These are phyloP conservation scores for Hydropsyche betteni DNA, from an alignment of 2,888 invertebrate species.

Conservation along the genomic window DNA sequence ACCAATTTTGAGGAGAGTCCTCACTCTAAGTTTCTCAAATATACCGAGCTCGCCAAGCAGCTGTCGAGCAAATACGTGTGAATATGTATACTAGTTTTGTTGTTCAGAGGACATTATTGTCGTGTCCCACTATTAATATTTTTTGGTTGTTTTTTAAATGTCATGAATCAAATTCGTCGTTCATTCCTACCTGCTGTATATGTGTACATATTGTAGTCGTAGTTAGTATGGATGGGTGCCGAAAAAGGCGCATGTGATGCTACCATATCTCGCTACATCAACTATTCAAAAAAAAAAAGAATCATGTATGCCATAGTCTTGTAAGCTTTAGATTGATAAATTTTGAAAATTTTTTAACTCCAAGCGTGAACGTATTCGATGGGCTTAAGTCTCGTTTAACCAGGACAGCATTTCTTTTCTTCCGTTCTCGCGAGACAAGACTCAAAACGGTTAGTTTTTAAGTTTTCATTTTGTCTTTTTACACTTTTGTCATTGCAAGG, in stretches of 20 bases:
- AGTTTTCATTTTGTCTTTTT: not conserved
- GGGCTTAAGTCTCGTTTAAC: slow-evolving; percentile 45
- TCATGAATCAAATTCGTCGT: slow-evolving; percentile 46
- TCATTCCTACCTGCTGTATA: slow-evolving; percentile 52
- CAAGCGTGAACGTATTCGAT: slow-evolving; percentile 21
- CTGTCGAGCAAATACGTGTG: slow-evolving; percentile 96
- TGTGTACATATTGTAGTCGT: slow-evolving; percentile 54
- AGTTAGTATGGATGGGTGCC: slow-evolving; percentile 50
- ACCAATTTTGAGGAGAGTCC: slow-evolving; percentile 87
- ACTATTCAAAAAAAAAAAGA: slow-evolving; percentile 47
- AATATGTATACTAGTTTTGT: slow-evolving; percentile 54
- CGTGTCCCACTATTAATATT: too few relatives aligned
- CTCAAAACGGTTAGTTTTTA: slow-evolving; percentile 19
- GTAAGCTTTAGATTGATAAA: slow-evolving; percentile 49
- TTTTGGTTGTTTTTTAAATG: not conserved
- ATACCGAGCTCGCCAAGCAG: slow-evolving; percentile 98
- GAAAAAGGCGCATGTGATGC: slow-evolving; percentile 69
- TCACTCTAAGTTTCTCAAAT: slow-evolving; percentile 97
- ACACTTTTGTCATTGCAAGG: too few relatives aligned
- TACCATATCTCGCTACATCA: slow-evolving; percentile 79
- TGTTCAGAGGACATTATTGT: not conserved
- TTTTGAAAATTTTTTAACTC: slow-evolving; percentile 9
- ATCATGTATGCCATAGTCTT: slow-evolving; percentile 51
- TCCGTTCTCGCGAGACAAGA: slow-evolving; percentile 28
- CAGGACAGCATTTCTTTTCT: slow-evolving; percentile 48